Conservation (phyloP, 2,797 vertebrate species). For the Lagocephalus sceleratus region DNA sequence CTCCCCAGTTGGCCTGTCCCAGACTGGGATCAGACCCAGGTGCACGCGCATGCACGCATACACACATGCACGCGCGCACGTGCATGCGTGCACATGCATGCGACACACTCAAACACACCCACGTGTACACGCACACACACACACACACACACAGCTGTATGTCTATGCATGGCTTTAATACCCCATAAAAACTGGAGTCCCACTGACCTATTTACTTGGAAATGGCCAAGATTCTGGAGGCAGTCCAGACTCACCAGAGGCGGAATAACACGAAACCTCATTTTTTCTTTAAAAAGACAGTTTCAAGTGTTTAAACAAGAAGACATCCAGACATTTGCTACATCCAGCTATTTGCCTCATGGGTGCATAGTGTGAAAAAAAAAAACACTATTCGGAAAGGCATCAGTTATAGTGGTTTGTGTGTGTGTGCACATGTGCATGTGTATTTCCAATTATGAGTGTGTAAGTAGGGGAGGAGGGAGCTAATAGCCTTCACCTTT, state of each 20-base stretch:
- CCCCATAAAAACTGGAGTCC: slow-evolving; percentile 49
- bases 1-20: slow-evolving; percentile 57
- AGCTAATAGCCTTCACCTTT: slow-evolving; percentile 58
- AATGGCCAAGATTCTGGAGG: slow-evolving; percentile 42
- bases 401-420: slow-evolving; percentile 6
- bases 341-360: slow-evolving; percentile 42
- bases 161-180: slow-evolving; percentile 40
- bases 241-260: slow-evolving; percentile 39
- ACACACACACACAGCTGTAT: slow-evolving; percentile 12
- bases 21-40: slow-evolving; percentile 62
- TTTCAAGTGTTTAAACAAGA: slow-evolving; percentile 13
- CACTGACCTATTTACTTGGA: slow-evolving; percentile 66
- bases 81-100: slow-evolving; percentile 4
- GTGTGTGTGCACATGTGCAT: not conserved
- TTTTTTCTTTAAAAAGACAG: slow-evolving; percentile 1
- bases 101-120: slow-evolving; percentile 15
- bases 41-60: slow-evolving; percentile 32
- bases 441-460: slow-evolving; percentile 27
- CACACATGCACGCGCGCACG: slow-evolving; percentile 6
- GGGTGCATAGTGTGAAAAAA: slow-evolving; percentile 42
- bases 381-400: slow-evolving; percentile 18
- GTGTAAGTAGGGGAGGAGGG: slow-evolving; percentile 27
- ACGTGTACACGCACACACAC: slow-evolving; percentile 6
- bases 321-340: slow-evolving; percentile 46
- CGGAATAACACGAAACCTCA: slow-evolving; percentile 32